Evolutionary conservation across 2,888 invertebrate species (phyloP), one percentile per base, ranked within the genome.

Genomic region (Perizoma affinitatum): DNA sequence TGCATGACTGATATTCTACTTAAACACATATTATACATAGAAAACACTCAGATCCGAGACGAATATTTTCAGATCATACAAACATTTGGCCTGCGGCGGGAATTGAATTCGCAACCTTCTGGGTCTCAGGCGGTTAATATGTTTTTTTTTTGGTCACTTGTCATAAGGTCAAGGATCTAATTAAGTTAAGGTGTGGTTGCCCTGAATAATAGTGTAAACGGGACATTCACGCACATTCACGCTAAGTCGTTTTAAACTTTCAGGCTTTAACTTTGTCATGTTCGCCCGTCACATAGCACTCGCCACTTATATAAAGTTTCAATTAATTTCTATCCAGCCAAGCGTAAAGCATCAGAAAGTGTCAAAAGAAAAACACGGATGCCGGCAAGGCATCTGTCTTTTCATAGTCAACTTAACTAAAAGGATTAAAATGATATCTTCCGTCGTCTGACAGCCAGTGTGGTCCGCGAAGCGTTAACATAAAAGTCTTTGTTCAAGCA

Each of bases 401-500:
- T 89, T 90, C 88, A 91, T 90, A 90, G 89, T 83, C 90, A 91
- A 91, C 91, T 92, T 90, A 90, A 88, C 90, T 91, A 92, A 92
- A 92, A 90, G 92, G 92, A 92, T 92, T 91, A 91, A 89, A 91
- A 91, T 89, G 87, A 91, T 90, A 90, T 88, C 90, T 90, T 91
- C 90, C 90, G 88, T 85, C 86, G 82, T 84, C 86, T 86, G 84
- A 85, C 91, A 88, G 80, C 81, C 87, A 88, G 90, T 92, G 91
- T 90, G 92, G 90, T 90, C 92, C 78, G 66, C 83, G 77, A 75
- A 89, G 83, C 91, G 89, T 89, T 86, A 91, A 91, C 86, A 82
- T 80, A 84, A 81, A 82, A 82, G 77, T 84, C 87, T 88, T 91
- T 90, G 90, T 90, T 76, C 67, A 65, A 73, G 68, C 75, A 74